Evolutionary conservation across 2,888 invertebrate genomes (phyloP).

Genomic region (Tenthredo mesomela): DNA sequence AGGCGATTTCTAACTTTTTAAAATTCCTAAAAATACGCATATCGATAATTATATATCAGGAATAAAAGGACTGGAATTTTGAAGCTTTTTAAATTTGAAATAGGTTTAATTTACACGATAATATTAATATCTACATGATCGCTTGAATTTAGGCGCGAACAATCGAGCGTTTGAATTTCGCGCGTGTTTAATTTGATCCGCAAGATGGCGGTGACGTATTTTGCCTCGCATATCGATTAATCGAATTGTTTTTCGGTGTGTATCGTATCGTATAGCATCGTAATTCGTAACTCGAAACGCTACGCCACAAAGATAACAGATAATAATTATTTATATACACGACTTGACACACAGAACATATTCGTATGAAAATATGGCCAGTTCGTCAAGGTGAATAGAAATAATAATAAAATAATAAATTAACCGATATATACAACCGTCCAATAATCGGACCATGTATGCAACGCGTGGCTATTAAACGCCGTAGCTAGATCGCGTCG

Average conservation of each 20-base stretch:
- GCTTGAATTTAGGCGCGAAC: conserved; percentile 9
- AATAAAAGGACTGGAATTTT: conserved; percentile 1
- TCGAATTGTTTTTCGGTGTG: not conserved
- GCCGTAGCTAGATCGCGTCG: not conserved
- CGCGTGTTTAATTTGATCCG: too few relatives aligned
- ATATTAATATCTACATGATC: too few relatives aligned
- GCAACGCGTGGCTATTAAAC: not conserved
- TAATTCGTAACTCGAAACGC: not conserved
- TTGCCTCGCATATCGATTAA: not conserved
- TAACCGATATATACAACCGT: not conserved
- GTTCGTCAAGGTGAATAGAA: conserved; percentile 83
- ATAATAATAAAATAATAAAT: not conserved
- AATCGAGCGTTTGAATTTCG: not conserved
- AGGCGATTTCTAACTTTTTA: not conserved
- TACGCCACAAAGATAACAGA: not conserved
- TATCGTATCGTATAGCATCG: too few relatives aligned
- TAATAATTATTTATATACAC: conserved; percentile 11
- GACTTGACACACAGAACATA: not conserved
- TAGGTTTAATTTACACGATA: not conserved
- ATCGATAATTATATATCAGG: not conserved
- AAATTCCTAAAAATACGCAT: conserved; percentile 1
- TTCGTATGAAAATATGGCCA: conserved; percentile 81
- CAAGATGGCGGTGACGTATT: not conserved
- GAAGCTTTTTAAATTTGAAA: not conserved
- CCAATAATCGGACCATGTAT: not conserved